Evolutionary conservation across 2,797 vertebrate genomes (phyloP).

Genomic region (Schizothorax lantsangensis): DNA sequence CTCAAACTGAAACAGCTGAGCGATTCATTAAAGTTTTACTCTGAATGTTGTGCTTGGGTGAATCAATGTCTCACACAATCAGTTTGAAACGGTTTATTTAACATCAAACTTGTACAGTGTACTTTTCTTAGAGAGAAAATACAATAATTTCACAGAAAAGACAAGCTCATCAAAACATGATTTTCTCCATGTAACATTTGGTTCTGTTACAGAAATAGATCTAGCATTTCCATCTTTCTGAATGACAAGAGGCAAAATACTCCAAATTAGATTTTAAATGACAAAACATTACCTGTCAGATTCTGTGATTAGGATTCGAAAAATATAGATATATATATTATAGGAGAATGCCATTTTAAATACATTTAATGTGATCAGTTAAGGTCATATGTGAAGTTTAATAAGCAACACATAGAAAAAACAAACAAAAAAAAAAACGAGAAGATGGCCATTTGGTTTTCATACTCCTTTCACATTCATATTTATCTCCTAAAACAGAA

Average conservation of each 20-base stretch:
- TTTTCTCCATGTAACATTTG: background rate
- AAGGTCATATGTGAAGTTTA: constrained; percentile 27
- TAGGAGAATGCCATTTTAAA: background rate
- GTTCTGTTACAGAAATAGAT: background rate
- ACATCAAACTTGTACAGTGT: constrained; percentile 12
- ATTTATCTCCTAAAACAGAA: background rate
- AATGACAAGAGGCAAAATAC: background rate
- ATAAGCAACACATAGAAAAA: background rate
- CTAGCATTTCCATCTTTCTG: background rate
- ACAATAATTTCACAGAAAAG: constrained; percentile 7
- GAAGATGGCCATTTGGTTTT: constrained; percentile 21
- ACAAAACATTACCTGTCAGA: background rate
- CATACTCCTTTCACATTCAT: constrained; percentile 2
- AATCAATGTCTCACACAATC: background rate
- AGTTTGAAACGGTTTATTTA: constrained; percentile 31
- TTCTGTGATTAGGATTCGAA: background rate
- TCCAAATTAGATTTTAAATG: background rate
- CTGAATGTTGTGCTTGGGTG: background rate
- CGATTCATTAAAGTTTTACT: background rate
- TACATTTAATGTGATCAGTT: background rate
- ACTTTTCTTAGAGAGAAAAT: constrained; percentile 1
- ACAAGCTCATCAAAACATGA: background rate
- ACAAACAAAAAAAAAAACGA: background rate
- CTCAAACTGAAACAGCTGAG: background rate
- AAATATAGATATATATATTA: background rate